phyloP scores from a whole-genome alignment of 2,113 vertebrate genomes.

The Neodon shergylaensis region DNA sequence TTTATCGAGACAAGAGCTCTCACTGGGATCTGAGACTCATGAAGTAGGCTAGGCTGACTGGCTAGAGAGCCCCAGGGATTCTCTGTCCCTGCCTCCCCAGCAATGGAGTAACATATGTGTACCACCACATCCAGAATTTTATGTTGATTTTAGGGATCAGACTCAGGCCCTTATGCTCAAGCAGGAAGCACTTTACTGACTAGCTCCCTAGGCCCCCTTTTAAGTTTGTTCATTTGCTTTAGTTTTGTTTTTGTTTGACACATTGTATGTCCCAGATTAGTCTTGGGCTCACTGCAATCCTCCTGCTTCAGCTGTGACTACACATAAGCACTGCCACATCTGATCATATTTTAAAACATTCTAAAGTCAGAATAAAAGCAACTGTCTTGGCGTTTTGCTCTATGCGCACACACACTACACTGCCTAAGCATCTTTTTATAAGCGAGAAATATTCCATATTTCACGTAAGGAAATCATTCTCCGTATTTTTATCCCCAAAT shows the following conservation, averaged over 20 bases:
- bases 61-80: background rate
- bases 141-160: background rate
- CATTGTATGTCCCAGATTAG: background rate
- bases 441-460: background rate
- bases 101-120: background rate
- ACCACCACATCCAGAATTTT: background rate
- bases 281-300: background rate
- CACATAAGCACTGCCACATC: background rate
- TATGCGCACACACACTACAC: background rate
- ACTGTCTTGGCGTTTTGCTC: background rate
- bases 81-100: background rate
- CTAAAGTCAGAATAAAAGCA: constrained; percentile 37
- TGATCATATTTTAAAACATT: background rate
- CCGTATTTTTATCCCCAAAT: background rate
- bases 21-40: background rate
- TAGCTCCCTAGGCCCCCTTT: background rate
- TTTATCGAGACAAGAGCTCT: background rate
- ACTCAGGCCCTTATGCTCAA: background rate
- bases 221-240: background rate
- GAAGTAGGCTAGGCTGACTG: background rate
- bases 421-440: background rate
- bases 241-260: background rate
- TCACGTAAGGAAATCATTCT: background rate
- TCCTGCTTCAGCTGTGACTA: background rate
- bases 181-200: background rate